Evolutionary conservation across 1,140 invertebrate species (phyloP).

Genomic region (Meloidogyne chitwoodi): DNA sequence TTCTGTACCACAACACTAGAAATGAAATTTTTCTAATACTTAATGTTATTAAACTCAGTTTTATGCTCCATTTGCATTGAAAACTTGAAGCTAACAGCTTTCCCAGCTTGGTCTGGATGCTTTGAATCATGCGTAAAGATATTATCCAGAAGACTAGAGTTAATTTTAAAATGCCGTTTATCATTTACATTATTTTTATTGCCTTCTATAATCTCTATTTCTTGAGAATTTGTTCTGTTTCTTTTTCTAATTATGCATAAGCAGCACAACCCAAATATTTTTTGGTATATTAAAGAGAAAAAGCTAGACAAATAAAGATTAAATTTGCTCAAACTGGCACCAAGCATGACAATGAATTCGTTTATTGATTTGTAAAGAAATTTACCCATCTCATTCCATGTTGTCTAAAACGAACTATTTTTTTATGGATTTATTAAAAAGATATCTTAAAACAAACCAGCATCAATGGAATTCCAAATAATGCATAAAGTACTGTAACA

Average conservation of each 20-base stretch:
- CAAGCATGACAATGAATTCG: constrained; percentile 31
- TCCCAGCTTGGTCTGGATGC: not conserved
- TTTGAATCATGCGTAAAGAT: not conserved
- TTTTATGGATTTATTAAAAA: too few species aligned
- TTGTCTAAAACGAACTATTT: constrained; percentile 59
- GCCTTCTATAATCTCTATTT: not conserved
- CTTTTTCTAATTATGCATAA: not conserved
- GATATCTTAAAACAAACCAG: constrained; percentile 65
- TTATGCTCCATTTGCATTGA: not conserved
- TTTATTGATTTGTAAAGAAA: constrained; percentile 78
- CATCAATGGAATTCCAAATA: constrained; percentile 89
- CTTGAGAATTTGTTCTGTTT: not conserved
- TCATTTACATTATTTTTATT: not conserved
- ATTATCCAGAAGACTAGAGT: too few species aligned
- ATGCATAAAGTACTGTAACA: constrained; percentile 89
- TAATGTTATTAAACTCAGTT: not conserved
- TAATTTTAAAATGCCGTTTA: too few species aligned
- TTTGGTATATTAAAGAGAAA: not conserved
- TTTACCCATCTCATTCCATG: constrained; percentile 88
- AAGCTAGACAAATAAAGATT: not conserved
- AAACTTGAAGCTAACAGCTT: not conserved
- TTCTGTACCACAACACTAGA: not conserved
- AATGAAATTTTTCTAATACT: not conserved
- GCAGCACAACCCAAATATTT: not conserved
- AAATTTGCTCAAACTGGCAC: not conserved